Evolutionary conservation across 2,797 vertebrate genomes (phyloP), one percentile per base, ranked within the genome.

Genomic region (Tarsius wallacei): DNA sequence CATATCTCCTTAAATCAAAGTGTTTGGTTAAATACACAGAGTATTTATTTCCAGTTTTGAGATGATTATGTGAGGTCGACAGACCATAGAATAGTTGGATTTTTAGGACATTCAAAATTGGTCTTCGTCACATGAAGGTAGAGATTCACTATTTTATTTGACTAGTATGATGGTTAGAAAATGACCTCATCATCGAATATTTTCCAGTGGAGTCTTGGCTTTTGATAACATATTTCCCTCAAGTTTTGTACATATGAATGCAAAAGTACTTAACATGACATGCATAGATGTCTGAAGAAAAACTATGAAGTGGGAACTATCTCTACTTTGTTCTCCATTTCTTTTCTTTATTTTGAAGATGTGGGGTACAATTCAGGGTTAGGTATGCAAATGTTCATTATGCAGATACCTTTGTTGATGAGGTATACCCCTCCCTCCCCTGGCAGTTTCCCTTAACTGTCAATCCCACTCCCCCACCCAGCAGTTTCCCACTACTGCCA

Each of bases 91-190:
- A 17, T n/a, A 70, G 24, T 24, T 59, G n/a, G 3, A 4, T 53
- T 87, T 93, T 36, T 0, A 19, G 14, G 28, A 49, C 5, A 17
- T 71, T 94, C 42, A 71, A 70, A 93, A 87, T 63, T 84, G 59
- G 7, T 51, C 28, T 70, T 28, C 7, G 63, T 47, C 24, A 51
- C 2, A 64, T 74, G 68, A 83, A 61, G 12, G 55, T 90, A 84
- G 80, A 91, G 16, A 70, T 28, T 91, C 13, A 87, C 6, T 77
- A 68, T 77, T 80, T 90, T 73, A 77, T 78, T 83, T 73, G 68
- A 76, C 36, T 71, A 26, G 7, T 15, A 15, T 47, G 68, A 51
- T 33, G 16, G 19, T 22, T 73, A 28, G 10, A 83, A 95, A 77
- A 78, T 84, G 76, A 90, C 4, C 59, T 85, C 63, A 90, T 73